Conservation (phyloP, 1,140 invertebrate genomes). For the Trinorchestia longiramus region DNA sequence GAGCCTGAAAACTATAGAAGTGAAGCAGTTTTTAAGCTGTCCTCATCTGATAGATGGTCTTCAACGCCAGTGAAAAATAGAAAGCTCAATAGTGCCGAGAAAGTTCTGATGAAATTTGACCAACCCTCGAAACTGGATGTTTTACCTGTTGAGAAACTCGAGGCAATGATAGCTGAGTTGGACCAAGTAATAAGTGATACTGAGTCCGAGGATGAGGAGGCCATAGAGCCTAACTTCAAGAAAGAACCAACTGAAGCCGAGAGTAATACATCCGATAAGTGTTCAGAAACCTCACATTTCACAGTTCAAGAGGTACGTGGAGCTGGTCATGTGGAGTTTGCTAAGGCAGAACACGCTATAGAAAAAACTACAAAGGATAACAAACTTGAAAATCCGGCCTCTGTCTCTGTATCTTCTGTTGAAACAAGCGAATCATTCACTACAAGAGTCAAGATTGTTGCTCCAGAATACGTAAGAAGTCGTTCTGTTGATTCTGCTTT, state of each 20-base stretch:
- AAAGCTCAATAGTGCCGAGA: slow-evolving; percentile 34
- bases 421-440: slow-evolving; percentile 19
- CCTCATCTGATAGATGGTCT: neutral
- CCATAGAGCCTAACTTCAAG: neutral
- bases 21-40: slow-evolving; percentile 13
- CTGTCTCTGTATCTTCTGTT: slow-evolving; percentile 21
- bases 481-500: slow-evolving; percentile 31
- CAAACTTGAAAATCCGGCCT: neutral
- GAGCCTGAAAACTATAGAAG: neutral
- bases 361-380: slow-evolving; percentile 14
- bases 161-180: slow-evolving; percentile 66
- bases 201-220: neutral
- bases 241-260: neutral
- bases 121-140: slow-evolving; percentile 9
- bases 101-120: neutral
- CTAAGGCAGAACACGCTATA: slow-evolving; percentile 52
- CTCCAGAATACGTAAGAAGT: slow-evolving; percentile 23
- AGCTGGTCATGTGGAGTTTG: slow-evolving; percentile 63
- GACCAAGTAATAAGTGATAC: slow-evolving; percentile 65
- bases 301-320: slow-evolving; percentile 63
- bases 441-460: slow-evolving; percentile 43
- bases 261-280: neutral
- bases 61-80: slow-evolving; percentile 8
- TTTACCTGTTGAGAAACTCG: slow-evolving; percentile 64
- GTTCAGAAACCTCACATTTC: neutral